Base-by-base conservation (phyloP, 2,888 invertebrate species). In the Parnassius smintheus region DNA sequence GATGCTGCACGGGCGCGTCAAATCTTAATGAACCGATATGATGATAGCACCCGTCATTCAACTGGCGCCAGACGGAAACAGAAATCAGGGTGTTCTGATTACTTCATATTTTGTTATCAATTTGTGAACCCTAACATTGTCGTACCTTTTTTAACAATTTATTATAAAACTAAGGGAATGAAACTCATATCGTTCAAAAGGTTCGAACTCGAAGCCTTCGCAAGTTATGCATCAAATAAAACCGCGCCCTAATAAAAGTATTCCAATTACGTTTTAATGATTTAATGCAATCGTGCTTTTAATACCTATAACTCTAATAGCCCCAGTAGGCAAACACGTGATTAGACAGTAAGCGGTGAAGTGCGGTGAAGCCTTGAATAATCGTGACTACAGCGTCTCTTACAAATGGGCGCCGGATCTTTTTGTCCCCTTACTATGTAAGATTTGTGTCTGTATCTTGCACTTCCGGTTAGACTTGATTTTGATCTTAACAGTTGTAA, bases 21-120 rank as follows among this genome's bases (percentile, higher is more conserved):
- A 11, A 45, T 12, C 25, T 3, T 18, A 52, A 12, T 22, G 44
- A 25, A 41, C 8, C 11, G 12, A 13, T n/a, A n/a, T n/a, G n/a
- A n/a, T n/a, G n/a, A n/a, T 9, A 44, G 11, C n/a, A 48, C 7
- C n/a, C 42, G 44, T 22, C 42, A 41, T n/a, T 18, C 22, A 18
- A 42, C 52, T 51, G 56, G 52, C 57, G 57, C 53, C 57, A 44
- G 48, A 62, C 41, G 61, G 62, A 62, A 42, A 42, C 46, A 9
- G 42, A 35, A 56, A 53, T 53, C 52, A 57, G 53, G 25, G 1
- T 48, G 22, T n/a, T 25, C 22, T 49, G 62, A 62, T 62, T 53
- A 54, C n/a, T 13, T n/a, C 13, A 49, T 7, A 35, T 4, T 35
- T 35, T 35, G 7, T 35, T 35, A 35, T 35, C 35, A 7, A 7